A percentile compares a stretch with the other conserved stretches of the same genome.
phyloP scores from a whole-genome alignment of 2,888 invertebrate species.

The Apodemia hepburni region DNA sequence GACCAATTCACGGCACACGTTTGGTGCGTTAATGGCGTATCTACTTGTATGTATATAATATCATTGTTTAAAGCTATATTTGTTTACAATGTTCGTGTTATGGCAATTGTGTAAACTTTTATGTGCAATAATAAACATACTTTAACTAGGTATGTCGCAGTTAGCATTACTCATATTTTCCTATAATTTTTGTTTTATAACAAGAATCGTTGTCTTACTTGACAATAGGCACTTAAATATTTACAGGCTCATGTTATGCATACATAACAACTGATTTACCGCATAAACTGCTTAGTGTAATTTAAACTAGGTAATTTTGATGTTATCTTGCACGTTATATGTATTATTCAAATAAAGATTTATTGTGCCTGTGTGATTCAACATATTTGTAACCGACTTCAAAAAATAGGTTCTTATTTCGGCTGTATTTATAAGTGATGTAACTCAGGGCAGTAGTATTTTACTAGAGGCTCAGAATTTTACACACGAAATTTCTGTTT shows the following conservation, averaged over 20 bases:
- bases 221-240: slow-evolving; percentile 11
- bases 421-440: too few relatives aligned
- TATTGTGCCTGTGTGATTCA: too few relatives aligned
- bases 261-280: slow-evolving; percentile 4
- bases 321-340: slow-evolving; percentile 6
- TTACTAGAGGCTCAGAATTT: too few relatives aligned
- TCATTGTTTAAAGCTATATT: not conserved
- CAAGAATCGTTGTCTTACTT: slow-evolving; percentile 12
- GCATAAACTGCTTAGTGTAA: not conserved
- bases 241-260: slow-evolving; percentile 9
- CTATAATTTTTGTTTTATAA: slow-evolving; percentile 1
- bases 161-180: slow-evolving; percentile 1
- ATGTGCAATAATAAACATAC: not conserved
- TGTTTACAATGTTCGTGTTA: not conserved
- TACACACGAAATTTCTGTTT: too few relatives aligned
- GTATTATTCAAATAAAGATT: not conserved
- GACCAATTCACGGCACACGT: too few relatives aligned
- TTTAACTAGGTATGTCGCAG: slow-evolving; percentile 1
- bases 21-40: too few relatives aligned
- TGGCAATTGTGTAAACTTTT: not conserved
- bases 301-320: slow-evolving; percentile 5
- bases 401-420: too few relatives aligned
- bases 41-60: too few relatives aligned
- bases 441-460: too few relatives aligned
- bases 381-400: too few relatives aligned